These are phyloP conservation scores for Eugnorisma glareosa DNA, from an alignment of 2,888 invertebrate species.

Conservation along the genomic window DNA sequence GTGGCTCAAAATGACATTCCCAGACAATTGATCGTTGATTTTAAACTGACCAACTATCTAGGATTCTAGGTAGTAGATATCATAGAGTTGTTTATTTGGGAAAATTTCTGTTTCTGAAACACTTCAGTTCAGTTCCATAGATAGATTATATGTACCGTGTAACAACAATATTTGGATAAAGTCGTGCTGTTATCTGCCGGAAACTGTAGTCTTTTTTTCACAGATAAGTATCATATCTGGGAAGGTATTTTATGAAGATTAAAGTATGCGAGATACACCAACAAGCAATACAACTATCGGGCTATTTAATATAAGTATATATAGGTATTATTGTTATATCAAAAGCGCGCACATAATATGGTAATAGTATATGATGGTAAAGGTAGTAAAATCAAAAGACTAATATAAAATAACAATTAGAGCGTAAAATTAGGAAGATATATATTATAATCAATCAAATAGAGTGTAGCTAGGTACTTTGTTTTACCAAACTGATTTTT, in stretches of 20 bases:
- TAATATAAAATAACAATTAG: not conserved
- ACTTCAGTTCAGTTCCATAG: not conserved
- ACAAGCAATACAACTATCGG: not conserved
- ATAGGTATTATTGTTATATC: not conserved
- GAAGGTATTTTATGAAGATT: not conserved
- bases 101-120: not conserved
- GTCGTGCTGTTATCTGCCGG: constrained; percentile 3
- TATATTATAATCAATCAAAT: not conserved
- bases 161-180: constrained; percentile 6
- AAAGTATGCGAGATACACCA: not conserved
- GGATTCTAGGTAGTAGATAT: not conserved
- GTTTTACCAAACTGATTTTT: not conserved
- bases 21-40: not conserved
- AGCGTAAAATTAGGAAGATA: not conserved
- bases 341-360: not conserved
- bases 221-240: not conserved
- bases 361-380: not conserved
- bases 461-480: not conserved
- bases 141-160: not conserved
- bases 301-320: no score
- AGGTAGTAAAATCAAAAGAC: not conserved
- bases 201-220: not conserved
- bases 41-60: not conserved
- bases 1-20: no score
- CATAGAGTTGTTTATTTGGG: not conserved